Evolutionary conservation across 2,797 vertebrate species (phyloP).

Genomic region (Lagorchestes hirsutus): DNA sequence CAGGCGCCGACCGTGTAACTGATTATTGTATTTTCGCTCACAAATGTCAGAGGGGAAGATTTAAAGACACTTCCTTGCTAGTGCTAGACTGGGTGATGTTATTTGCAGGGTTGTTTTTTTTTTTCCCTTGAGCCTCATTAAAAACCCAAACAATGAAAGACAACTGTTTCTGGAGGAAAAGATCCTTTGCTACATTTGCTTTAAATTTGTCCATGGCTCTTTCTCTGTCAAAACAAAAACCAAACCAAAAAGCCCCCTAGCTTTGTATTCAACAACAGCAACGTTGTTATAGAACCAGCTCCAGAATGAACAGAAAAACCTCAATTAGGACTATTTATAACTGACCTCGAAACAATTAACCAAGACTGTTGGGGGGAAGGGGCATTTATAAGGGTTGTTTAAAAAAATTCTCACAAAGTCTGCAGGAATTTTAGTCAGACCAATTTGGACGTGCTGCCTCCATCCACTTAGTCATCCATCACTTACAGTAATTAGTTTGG

Average conservation of each 20-base stretch:
- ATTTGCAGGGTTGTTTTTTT: conserved; percentile 73
- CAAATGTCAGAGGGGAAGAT: conserved; percentile 70
- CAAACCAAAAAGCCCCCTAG: conserved; percentile 1
- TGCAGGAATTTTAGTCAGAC: conserved; percentile 61
- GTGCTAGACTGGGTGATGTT: conserved; percentile 58
- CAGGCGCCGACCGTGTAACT: conserved; percentile 64
- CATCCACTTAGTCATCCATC: conserved; percentile 30
- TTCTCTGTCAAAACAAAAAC: conserved; percentile 47
- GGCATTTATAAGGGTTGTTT: conserved; percentile 1
- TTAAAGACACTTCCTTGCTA: conserved; percentile 68
- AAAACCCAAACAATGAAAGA: conserved; percentile 53
- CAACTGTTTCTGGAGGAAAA: conserved; percentile 75
- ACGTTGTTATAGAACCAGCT: neutral
- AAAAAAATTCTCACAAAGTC: conserved; percentile 49
- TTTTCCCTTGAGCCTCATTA: conserved; percentile 67
- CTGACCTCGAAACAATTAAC: conserved; percentile 46
- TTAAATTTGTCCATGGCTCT: conserved; percentile 63
- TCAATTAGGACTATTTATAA: conserved; percentile 46
- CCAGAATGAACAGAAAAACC: conserved; percentile 24
- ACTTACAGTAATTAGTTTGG: conserved; percentile 63
- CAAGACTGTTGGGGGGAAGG: neutral
- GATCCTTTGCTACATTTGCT: conserved; percentile 65
- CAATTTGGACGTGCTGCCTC: conserved; percentile 44
- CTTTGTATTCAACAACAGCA: conserved; percentile 25
- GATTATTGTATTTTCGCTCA: conserved; percentile 76